Conservation (phyloP, 2,888 invertebrate species). For the Eurytoma adleriae region DNA sequence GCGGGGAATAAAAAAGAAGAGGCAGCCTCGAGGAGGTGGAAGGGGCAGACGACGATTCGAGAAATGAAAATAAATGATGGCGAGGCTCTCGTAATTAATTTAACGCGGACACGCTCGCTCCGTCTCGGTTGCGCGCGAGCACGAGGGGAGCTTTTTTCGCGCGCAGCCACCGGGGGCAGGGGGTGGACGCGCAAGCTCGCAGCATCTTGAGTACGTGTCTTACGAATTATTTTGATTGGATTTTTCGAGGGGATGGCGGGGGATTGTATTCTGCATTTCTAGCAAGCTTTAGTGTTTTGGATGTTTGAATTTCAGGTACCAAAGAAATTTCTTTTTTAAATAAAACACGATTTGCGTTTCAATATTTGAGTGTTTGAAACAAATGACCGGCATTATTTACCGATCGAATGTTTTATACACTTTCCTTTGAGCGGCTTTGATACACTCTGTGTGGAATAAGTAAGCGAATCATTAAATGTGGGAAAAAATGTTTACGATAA, state of each 20-base stretch:
- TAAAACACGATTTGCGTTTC: no score
- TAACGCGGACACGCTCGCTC: slow-evolving; percentile 61
- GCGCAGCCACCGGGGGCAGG: background rate
- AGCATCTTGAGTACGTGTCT: background rate
- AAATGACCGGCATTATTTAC: no score
- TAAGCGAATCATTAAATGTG: no score
- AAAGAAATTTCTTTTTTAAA: no score
- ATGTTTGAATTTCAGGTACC: no score
- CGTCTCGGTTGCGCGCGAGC: slow-evolving; percentile 34
- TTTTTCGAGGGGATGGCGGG: no score
- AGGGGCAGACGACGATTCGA: slow-evolving; percentile 47
- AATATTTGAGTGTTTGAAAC: no score
- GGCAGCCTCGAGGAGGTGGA: background rate
- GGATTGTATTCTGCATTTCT: no score
- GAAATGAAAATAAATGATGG: slow-evolving; percentile 75
- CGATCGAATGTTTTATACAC: no score
- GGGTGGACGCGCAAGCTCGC: background rate
- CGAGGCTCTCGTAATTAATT: slow-evolving; percentile 70
- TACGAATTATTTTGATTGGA: background rate
- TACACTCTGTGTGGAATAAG: no score
- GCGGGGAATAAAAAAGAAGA: background rate
- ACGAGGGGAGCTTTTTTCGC: background rate
- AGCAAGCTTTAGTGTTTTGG: no score
- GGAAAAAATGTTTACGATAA: background rate
- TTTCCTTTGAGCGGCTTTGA: no score